Base-by-base conservation (phyloP, 2,113 vertebrate species). In the Hucho hucho region DNA sequence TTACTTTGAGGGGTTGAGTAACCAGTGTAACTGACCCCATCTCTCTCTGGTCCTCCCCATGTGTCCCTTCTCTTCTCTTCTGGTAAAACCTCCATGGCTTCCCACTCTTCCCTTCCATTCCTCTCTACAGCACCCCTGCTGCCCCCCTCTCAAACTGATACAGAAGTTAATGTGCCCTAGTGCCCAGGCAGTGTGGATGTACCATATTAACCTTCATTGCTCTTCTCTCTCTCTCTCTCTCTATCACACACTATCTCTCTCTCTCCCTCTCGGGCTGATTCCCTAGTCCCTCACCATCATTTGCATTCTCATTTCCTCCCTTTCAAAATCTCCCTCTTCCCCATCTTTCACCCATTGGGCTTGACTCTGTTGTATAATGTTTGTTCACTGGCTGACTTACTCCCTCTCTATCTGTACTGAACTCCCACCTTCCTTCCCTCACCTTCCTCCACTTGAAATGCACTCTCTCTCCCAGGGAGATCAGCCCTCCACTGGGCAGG, bases 401-500 rank as follows among this genome's bases (percentile, higher is more conserved):
- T 86, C 84, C 37, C 78, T 86, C 56, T 37, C 58, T 61, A 24
- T 9, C 64, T 66, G 64, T 66, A 37, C 64, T 25, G 65, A 53
- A 77, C 66, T 66, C 70, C 86, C 80, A 77, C 76, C 73, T 81
- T 77, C 70, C 49, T 75, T 77, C 76, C 56, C 75, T 76, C 75
- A 80, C 79, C 84, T 63, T 69, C 63, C 70, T 70, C 70, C 73
- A 75, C 78, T 90, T 64, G 74, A 75, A 84, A 83, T 69, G 26
- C 87, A 81, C 79, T 59, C 82, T 86, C 82, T 83, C 79, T 88
- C 77, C 79, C 90, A 97, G 95, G 95, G 86, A 95, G 95, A 82
- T 95, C 94, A 3, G 95, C 96, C 75, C 92, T 96, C 72, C 95
- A 97, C 90, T 97, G 96, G 96, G 95, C 95, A 75, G 94, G 94